Base-by-base conservation (phyloP, 2,797 vertebrate genomes). In the Crypturellus tataupa region DNA sequence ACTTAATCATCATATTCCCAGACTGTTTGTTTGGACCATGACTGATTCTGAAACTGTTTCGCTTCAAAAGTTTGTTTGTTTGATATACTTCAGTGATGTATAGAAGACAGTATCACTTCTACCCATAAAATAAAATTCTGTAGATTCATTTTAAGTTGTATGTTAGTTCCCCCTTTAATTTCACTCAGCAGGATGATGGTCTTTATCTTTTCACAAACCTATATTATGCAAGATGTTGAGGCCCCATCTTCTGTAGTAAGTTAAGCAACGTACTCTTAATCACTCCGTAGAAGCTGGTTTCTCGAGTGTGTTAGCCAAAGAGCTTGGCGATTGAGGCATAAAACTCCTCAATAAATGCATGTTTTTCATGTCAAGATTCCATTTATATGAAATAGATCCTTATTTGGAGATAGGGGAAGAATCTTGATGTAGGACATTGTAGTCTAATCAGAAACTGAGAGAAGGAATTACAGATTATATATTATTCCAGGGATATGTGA, bases 1-100 rank as follows among this genome's bases (percentile, higher is more conserved):
- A 95, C 95, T 97, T 97, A 96, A 97, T 97, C 94, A 83, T 91
- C 89, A 86, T 96, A 94, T 93, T 91, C 86, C 90, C 83, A 89
- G 90, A 95, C 81, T 59, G 89, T 94, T 93, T 97, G 96, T 97
- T 93, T 90, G 93, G 89, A 90, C 89, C 90, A 90, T 85, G 96
- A 85, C 91, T 92, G 95, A 91, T 93, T 77, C 91, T 87, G 91
- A 96, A 96, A 95, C 79, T 91, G 89, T 86, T 97, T 79, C 37
- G 15, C 89, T 87, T 94, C 94, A 95, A 85, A 91, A 94, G 94
- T 94, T 80, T 88, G 40, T 29, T 44, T 91, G 79, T 76, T 84
- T 78, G 82, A 91, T 94, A 94, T 9, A 60, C 68, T 70, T 39
- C 65, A 83, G 70, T 81, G 88, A 53, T 42, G 37, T 87, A 59